These are phyloP conservation scores for Drosophila jambulina DNA, from an alignment of 1,140 invertebrate genomes.

Conservation along the genomic window DNA sequence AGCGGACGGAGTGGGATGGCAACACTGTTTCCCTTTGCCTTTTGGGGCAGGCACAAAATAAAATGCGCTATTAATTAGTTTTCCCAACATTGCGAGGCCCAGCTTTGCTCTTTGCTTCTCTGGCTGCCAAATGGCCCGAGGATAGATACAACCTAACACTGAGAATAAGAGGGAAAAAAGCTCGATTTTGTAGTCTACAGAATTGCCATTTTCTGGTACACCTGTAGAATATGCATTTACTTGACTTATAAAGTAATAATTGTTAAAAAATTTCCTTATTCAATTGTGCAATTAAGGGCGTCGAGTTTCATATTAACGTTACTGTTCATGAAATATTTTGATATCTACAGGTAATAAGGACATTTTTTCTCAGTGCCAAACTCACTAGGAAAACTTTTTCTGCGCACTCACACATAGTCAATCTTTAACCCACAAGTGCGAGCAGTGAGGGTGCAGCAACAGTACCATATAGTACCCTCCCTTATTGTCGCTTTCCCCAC, in stretches of 20 bases:
- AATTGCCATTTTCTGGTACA: background rate
- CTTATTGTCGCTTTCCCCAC: background rate
- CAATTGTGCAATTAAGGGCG: background rate
- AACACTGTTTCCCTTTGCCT: slow-evolving; percentile 20
- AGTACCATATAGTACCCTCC: background rate
- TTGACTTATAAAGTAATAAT: background rate
- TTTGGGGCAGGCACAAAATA: slow-evolving; percentile 68
- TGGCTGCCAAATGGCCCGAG: slow-evolving; percentile 55
- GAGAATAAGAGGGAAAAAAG: background rate
- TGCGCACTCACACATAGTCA: background rate
- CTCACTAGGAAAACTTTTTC: slow-evolving; percentile 26
- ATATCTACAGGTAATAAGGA: background rate
- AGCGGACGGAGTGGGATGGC: background rate
- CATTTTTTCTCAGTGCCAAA: slow-evolving; percentile 15
- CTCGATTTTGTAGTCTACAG: background rate
- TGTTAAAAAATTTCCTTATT: background rate
- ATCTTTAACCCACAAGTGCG: slow-evolving; percentile 8
- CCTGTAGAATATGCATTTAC: too few relatives aligned
- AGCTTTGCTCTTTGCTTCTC: slow-evolving; percentile 12
- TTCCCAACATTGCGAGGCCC: slow-evolving; percentile 58
- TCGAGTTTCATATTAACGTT: background rate
- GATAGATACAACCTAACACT: slow-evolving; percentile 55
- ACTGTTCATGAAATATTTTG: background rate
- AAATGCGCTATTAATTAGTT: slow-evolving; percentile 83
- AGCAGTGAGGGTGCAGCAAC: slow-evolving; percentile 4